Conservation (phyloP, 2,797 vertebrate genomes). For the Pseudochirops corinnae region DNA sequence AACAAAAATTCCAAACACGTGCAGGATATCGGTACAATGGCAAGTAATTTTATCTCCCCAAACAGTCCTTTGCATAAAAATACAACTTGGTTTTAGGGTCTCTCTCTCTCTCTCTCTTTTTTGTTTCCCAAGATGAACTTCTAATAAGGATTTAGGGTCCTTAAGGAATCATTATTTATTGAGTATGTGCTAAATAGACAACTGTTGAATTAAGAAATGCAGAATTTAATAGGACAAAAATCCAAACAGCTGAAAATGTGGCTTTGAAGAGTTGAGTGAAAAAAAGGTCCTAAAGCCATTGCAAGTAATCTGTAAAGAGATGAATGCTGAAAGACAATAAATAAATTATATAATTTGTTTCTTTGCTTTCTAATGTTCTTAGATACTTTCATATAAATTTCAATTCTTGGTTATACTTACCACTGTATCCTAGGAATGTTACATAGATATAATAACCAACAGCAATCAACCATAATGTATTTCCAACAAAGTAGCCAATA, state of each 20-base stretch:
- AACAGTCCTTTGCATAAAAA: neutral
- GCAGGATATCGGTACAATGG: neutral
- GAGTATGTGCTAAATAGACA: neutral
- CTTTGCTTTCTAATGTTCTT: neutral
- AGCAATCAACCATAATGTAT: conserved; percentile 95
- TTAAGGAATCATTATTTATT: neutral
- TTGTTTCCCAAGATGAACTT: neutral
- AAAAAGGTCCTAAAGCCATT: neutral
- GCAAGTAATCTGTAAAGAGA: neutral
- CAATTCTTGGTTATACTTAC: conserved; percentile 85
- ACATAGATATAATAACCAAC: conserved; percentile 98
- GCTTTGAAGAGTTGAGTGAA: neutral
- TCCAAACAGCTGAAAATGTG: neutral
- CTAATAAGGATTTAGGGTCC: neutral
- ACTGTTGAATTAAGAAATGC: neutral
- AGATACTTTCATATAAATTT: neutral
- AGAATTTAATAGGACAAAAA: neutral
- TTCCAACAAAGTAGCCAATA: conserved; percentile 94
- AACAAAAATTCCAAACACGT: neutral
- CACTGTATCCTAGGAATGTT: conserved; percentile 97
- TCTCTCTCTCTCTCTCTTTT: neutral
- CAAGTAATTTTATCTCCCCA: neutral
- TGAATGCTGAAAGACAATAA: neutral
- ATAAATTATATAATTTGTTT: neutral
- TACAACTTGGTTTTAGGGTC: neutral